These are phyloP conservation scores for Listronotus bonariensis DNA, from an alignment of 1,140 invertebrate genomes.

Conservation along the genomic window DNA sequence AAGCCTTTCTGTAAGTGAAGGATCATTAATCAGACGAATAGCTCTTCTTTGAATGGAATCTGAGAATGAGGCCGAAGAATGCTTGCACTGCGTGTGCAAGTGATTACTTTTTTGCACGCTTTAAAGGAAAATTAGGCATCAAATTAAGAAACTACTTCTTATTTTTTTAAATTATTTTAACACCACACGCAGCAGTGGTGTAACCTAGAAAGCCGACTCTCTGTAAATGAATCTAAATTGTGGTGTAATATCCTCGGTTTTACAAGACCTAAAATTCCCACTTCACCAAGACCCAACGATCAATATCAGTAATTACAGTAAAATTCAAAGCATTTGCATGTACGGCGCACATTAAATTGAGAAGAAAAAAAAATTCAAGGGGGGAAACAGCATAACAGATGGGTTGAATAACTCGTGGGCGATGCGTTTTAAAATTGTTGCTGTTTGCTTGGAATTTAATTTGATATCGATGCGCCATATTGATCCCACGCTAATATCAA, in stretches of 20 bases:
- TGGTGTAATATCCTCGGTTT: conserved; percentile 36
- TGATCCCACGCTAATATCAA: conserved; percentile 10
- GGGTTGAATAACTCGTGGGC: conserved; percentile 26
- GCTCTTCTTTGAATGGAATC: too few species aligned
- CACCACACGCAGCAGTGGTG: too few species aligned
- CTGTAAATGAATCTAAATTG: conserved; percentile 31
- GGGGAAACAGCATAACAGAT: conserved; percentile 15
- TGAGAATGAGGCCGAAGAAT: too few species aligned
- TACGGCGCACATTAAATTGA: conserved; percentile 9
- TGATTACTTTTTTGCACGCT: too few species aligned
- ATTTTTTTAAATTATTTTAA: too few species aligned
- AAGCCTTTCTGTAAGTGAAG: too few species aligned
- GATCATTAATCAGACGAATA: too few species aligned
- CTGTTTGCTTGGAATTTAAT: conserved; percentile 26
- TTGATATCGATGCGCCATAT: conserved; percentile 26
- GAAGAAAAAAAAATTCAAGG: conserved; percentile 14
- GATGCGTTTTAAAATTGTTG: conserved; percentile 20
- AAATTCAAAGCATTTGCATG: conserved; percentile 25
- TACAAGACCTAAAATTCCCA: conserved; percentile 38
- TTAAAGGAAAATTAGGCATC: too few species aligned
- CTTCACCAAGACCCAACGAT: conserved; percentile 34
- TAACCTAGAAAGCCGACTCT: conserved; percentile 4
- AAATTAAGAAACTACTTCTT: too few species aligned
- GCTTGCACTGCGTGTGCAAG: too few species aligned
- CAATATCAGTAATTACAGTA: conserved; percentile 40